phyloP scores from a whole-genome alignment of 2,113 vertebrate species.

The Arvicanthis niloticus region DNA sequence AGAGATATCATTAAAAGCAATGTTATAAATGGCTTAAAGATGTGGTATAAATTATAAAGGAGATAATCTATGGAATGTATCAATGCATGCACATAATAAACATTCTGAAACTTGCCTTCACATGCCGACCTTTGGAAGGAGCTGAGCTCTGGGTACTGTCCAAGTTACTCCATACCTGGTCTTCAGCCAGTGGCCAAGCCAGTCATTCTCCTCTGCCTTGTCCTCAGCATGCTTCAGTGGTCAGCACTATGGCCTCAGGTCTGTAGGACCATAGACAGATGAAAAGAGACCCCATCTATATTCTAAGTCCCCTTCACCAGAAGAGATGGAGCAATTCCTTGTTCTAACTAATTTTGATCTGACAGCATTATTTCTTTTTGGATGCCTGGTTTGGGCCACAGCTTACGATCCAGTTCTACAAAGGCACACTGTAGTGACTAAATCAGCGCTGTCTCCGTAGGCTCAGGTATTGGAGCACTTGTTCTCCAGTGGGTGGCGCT shows the following conservation, averaged over 20 bases:
- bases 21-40: background rate
- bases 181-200: background rate
- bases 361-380: background rate
- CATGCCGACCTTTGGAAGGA: background rate
- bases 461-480: background rate
- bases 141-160: background rate
- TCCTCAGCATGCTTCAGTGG: background rate
- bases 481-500: background rate
- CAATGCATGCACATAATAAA: background rate
- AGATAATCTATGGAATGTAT: background rate
- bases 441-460: background rate
- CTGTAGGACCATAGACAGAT: background rate
- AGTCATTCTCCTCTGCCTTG: no score
- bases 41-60: background rate
- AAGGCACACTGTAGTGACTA: background rate
- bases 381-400: background rate
- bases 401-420: background rate
- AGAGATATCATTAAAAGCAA: background rate
- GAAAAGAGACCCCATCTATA: background rate
- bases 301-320: background rate
- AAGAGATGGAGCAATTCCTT: background rate
- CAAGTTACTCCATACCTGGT: background rate
- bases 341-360: background rate
- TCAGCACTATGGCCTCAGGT: background rate
- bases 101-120: background rate